Conservation (phyloP, 2,888 invertebrate species). For the Blomia tropicalis region DNA sequence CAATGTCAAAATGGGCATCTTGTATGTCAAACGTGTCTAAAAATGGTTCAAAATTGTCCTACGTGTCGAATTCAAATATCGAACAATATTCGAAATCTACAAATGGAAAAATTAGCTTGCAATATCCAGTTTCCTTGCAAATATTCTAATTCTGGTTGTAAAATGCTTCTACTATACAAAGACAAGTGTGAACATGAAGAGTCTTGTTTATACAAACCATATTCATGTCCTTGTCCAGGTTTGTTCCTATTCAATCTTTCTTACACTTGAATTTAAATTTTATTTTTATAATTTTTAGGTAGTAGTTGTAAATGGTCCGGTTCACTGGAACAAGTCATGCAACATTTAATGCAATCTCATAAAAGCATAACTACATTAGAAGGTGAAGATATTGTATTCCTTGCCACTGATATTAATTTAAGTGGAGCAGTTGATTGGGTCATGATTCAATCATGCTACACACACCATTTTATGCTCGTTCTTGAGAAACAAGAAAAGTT, state of each 20-base stretch:
- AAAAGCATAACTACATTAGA: constrained; percentile 45
- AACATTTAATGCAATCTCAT: constrained; percentile 66
- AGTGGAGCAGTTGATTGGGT: constrained; percentile 99
- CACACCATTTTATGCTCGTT: constrained; percentile 97
- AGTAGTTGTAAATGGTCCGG: constrained; percentile 92
- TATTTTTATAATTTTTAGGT: constrained; percentile 16
- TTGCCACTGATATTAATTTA: constrained; percentile 97
- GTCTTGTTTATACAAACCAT: constrained; percentile 91
- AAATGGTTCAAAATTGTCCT: constrained; percentile 90
- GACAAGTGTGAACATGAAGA: constrained; percentile 98
- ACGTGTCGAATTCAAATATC: constrained; percentile 83
- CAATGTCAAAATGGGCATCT: constrained; percentile 98
- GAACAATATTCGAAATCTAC: constrained; percentile 91
- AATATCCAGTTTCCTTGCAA: constrained; percentile 98
- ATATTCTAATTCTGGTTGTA: constrained; percentile 87
- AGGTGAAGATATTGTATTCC: constrained; percentile 93
- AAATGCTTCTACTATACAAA: constrained; percentile 76
- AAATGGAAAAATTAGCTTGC: constrained; percentile 98
- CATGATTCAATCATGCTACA: constrained; percentile 96
- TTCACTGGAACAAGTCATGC: constrained; percentile 92
- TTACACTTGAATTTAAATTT: background rate
- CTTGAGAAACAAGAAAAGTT: constrained; percentile 95
- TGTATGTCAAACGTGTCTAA: constrained; percentile 90
- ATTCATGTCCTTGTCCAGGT: constrained; percentile 97
- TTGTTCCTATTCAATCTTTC: constrained; percentile 44